phyloP scores from a whole-genome alignment of 2,797 vertebrate genomes.

The Macroramphosus scolopax region DNA sequence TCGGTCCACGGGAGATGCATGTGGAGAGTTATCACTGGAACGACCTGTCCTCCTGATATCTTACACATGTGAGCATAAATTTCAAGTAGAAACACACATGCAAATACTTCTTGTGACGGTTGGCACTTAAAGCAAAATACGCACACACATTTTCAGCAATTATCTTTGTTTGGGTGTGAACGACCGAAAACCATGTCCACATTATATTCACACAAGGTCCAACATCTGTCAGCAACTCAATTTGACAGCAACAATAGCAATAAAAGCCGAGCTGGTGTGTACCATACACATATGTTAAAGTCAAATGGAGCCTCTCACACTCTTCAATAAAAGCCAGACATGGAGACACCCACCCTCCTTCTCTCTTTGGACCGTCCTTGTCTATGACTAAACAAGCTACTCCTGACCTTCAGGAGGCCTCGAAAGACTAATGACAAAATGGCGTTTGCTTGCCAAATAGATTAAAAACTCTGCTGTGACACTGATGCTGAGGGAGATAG shows the following conservation, averaged over 20 bases:
- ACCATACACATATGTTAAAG: slow-evolving; percentile 14
- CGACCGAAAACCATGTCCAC: slow-evolving; percentile 25
- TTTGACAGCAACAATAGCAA: slow-evolving; percentile 33
- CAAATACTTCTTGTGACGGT: slow-evolving; percentile 36
- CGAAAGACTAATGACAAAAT: slow-evolving; percentile 61
- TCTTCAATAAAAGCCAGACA: slow-evolving; percentile 34
- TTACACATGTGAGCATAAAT: slow-evolving; percentile 57
- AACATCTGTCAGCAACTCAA: slow-evolving; percentile 45
- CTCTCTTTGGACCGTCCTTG: slow-evolving; percentile 45
- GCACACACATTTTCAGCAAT: slow-evolving; percentile 35
- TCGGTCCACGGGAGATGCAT: too few species aligned
- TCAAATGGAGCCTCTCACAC: slow-evolving; percentile 16
- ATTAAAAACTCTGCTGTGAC: slow-evolving; percentile 59
- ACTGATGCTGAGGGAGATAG: slow-evolving; percentile 56
- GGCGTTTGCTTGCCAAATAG: slow-evolving; percentile 71
- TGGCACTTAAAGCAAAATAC: slow-evolving; percentile 46
- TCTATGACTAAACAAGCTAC: slow-evolving; percentile 69
- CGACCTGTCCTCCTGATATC: too few species aligned
- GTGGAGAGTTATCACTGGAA: too few species aligned
- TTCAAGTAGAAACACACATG: slow-evolving; percentile 39
- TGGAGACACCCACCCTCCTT: slow-evolving; percentile 22
- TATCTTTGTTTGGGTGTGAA: slow-evolving; percentile 50
- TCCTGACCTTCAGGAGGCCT: slow-evolving; percentile 64
- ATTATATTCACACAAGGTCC: slow-evolving; percentile 32
- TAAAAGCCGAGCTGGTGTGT: slow-evolving; percentile 16